Evolutionary conservation across 2,888 invertebrate species (phyloP).

Genomic region (Eremobia ochroleuca): DNA sequence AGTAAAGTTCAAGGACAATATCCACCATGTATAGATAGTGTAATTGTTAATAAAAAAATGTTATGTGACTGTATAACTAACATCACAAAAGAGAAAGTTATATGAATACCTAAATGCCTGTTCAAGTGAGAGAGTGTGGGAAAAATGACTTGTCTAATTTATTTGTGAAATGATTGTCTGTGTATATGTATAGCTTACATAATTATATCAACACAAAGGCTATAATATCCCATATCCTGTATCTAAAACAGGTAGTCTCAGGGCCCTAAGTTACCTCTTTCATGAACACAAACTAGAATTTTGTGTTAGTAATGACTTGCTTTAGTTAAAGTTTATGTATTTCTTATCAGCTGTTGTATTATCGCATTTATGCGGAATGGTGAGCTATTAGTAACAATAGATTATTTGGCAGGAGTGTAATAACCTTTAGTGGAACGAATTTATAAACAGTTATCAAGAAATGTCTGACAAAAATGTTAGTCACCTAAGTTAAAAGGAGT

Average conservation of each 20-base stretch:
- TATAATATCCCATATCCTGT: background rate
- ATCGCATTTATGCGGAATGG: conserved; percentile 33
- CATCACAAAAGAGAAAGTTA: conserved; percentile 33
- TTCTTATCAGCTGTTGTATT: conserved; percentile 52
- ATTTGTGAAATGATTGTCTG: conserved; percentile 10
- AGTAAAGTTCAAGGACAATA: background rate
- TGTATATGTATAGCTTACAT: background rate
- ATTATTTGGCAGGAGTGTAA: conserved; percentile 53
- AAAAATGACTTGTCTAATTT: conserved; percentile 14
- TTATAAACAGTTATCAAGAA: conserved; percentile 28
- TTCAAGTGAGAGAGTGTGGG: conserved; percentile 25
- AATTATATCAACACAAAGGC: background rate
- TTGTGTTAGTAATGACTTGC: conserved; percentile 10
- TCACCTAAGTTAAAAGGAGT: conserved; percentile 1
- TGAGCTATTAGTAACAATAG: conserved; percentile 44
- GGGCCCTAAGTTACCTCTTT: background rate
- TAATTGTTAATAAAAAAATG: background rate
- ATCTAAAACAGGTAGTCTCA: conserved; percentile 5
- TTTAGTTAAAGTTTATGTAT: conserved; percentile 36
- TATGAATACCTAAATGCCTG: background rate
- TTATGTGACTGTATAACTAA: conserved; percentile 4
- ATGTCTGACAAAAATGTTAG: conserved; percentile 4
- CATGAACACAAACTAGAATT: conserved; percentile 12
- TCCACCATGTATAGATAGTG: background rate
- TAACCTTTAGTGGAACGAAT: conserved; percentile 44